A percentile compares a stretch with the other conserved stretches of the same genome.
These are phyloP conservation scores for Crocodylus rhombifer DNA, from an alignment of 2,797 vertebrate species.

Conservation along the genomic window DNA sequence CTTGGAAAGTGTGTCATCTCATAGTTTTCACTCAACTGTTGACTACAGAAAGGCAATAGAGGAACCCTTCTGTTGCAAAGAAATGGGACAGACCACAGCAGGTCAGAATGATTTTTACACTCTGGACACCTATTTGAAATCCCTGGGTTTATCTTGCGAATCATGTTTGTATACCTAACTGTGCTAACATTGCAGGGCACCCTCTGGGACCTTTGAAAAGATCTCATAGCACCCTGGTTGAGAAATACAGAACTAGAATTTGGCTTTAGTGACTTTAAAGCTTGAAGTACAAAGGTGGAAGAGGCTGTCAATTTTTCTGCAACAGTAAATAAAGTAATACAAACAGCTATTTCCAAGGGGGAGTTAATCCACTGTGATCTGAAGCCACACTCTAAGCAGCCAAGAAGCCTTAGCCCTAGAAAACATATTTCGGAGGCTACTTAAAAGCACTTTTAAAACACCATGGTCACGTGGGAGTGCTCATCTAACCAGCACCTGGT, in stretches of 20 bases:
- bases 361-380: background rate
- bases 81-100: too few relatives aligned
- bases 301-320: background rate
- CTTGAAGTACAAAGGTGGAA: background rate
- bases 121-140: too few relatives aligned
- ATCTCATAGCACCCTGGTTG: too few relatives aligned
- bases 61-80: too few relatives aligned
- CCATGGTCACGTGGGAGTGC: background rate
- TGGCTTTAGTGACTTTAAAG: background rate
- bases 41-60: too few relatives aligned
- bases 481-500: accelerated
- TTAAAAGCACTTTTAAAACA: background rate
- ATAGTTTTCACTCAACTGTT: too few relatives aligned
- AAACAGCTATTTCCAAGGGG: background rate
- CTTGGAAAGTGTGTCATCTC: too few relatives aligned
- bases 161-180: too few relatives aligned
- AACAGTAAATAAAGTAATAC: background rate
- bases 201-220: too few relatives aligned
- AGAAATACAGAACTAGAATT: background rate
- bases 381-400: background rate
- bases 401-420: background rate
- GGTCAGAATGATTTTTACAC: too few relatives aligned
- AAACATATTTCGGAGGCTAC: background rate
- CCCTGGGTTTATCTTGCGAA: too few relatives aligned
- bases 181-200: too few relatives aligned